phyloP scores from a whole-genome alignment of 2,888 invertebrate species.

The Cephus runcator region DNA sequence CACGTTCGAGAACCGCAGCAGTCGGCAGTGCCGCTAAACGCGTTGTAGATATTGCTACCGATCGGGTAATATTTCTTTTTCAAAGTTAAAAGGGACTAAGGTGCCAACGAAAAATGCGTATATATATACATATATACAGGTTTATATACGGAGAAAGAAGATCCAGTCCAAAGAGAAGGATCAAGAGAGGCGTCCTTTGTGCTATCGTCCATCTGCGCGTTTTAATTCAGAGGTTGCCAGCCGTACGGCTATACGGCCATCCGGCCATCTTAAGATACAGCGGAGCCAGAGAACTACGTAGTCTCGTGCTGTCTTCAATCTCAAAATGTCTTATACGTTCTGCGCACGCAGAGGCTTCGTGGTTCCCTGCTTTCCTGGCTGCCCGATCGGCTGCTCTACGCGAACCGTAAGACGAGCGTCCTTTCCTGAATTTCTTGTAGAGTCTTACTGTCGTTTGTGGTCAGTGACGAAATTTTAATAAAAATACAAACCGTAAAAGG shows the following conservation, averaged over 20 bases:
- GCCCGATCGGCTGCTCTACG: neutral
- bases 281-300: neutral
- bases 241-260: neutral
- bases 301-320: neutral
- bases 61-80: constrained; percentile 34
- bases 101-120: neutral
- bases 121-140: neutral
- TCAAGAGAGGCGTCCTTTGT: constrained; percentile 22
- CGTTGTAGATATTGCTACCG: constrained; percentile 33
- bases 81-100: constrained; percentile 8
- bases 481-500: neutral
- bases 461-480: neutral
- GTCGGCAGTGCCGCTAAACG: constrained; percentile 14
- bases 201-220: constrained; percentile 39
- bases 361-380: neutral
- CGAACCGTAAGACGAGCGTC: neutral
- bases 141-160: neutral
- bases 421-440: neutral
- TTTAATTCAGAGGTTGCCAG: constrained; percentile 35
- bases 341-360: neutral
- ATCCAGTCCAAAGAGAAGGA: constrained; percentile 5
- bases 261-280: neutral
- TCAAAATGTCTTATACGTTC: neutral
- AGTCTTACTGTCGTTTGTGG: neutral
- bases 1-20: neutral